Base-by-base conservation (phyloP, 1,140 invertebrate species). In the Plodia interpunctella region DNA sequence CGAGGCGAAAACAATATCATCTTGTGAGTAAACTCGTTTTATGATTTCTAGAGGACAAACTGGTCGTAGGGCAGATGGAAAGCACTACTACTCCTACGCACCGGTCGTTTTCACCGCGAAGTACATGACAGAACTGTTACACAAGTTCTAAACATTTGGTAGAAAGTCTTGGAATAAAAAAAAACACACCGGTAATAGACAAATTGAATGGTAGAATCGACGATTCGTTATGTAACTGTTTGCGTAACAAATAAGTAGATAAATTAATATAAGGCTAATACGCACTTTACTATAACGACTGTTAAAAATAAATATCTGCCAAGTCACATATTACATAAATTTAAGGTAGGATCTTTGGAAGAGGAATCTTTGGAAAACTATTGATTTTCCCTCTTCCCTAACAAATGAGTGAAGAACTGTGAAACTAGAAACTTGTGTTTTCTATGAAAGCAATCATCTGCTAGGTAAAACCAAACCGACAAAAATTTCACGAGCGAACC, bases 401-500 rank as follows among this genome's bases (percentile, higher is more conserved):
- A 25, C 6, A 25, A 25, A 25, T 25, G 6, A 25, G 2, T 25
- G 2, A 25, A 25, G 21, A 2, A 25, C 6, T 25, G 6, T 25
- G 21, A 25, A 25, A 25, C 21, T 25, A 6, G 2, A 49, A 49
- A 2, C 4, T n/a, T 17, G 15, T 49, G 9, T 49, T 32, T 25
- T 32, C 30, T 32, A 51, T 20, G 13, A 20, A 51, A 51, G 20
- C 49, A 20, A 20, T 20, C 18, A 20, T 21, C 9, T n/a, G 17
- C 3, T 5, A 25, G 9, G 9, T 51, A 51, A 20, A 20, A 11
- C 51, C 49, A 62, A 57, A 57, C 74, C 70, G 63, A 66, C 66
- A 74, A 75, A 83, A 81, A 78, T 74, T 80, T 78, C 68, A 74
- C 85, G 75, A 84, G 78, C 77, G 62, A 66, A 65, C 55, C 62